These are phyloP conservation scores for Antigone vipio DNA, from an alignment of 2,113 vertebrate genomes.

Conservation along the genomic window DNA sequence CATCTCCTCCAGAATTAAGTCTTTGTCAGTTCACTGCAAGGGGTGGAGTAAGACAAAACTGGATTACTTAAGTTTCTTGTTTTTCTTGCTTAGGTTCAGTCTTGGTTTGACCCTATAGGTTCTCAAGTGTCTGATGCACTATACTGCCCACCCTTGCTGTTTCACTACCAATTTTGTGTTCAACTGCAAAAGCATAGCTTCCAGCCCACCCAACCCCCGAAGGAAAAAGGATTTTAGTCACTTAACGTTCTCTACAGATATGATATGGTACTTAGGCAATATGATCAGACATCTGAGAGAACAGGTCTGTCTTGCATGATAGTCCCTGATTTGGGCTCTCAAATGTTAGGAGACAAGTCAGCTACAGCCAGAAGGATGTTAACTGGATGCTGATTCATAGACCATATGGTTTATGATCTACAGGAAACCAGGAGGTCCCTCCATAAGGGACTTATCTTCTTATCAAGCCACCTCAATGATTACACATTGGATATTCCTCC, in stretches of 20 bases:
- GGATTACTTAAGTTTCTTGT: background rate
- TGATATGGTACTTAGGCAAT: background rate
- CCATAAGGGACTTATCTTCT: background rate
- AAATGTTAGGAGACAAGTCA: background rate
- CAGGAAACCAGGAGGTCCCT: background rate
- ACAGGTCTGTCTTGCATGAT: background rate
- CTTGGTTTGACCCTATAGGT: background rate
- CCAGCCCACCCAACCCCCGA: rapidly evolving
- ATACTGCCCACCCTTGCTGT: background rate
- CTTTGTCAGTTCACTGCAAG: background rate
- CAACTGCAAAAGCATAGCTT: background rate
- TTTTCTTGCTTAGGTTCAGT: background rate
- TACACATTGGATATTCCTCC: background rate
- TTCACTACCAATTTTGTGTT: background rate
- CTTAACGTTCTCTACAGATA: background rate
- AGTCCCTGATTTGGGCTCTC: background rate
- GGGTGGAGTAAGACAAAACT: background rate
- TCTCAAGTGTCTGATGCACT: background rate
- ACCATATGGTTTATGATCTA: background rate
- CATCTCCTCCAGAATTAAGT: background rate
- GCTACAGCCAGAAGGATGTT: background rate
- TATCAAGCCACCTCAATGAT: background rate
- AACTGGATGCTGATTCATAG: background rate
- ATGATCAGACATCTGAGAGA: background rate
- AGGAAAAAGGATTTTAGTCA: background rate